These are phyloP conservation scores for Meghimatium bilineatum DNA, from an alignment of 2,888 invertebrate species.

Conservation along the genomic window DNA sequence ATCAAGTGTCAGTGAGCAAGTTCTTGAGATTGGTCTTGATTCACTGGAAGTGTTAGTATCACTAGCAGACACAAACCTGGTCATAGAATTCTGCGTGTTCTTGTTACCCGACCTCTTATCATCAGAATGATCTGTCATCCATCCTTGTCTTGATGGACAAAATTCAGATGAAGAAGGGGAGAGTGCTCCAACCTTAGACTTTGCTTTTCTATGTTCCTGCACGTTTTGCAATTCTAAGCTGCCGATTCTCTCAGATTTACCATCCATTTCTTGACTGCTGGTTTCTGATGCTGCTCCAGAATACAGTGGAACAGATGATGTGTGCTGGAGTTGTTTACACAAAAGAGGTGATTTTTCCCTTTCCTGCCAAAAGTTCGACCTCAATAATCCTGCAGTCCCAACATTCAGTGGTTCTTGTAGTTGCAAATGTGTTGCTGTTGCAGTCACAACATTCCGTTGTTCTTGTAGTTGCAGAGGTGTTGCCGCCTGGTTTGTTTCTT, in stretches of 20 bases:
- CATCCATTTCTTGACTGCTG: not conserved
- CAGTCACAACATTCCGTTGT: not conserved
- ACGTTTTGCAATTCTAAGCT: not conserved
- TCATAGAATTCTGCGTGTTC: not conserved
- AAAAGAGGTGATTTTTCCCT: not conserved
- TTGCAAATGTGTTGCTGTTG: not conserved
- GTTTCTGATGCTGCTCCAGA: not conserved
- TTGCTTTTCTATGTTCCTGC: not conserved
- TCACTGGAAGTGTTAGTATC: not conserved
- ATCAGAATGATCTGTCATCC: not conserved
- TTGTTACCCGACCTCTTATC: not conserved
- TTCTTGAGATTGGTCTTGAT: not conserved
- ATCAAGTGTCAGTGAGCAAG: not conserved
- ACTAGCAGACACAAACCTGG: not conserved
- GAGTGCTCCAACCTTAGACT: not conserved
- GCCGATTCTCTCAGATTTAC: not conserved
- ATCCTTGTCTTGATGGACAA: not conserved
- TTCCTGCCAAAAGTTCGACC: not conserved
- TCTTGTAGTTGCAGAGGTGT: not conserved
- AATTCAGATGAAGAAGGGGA: not conserved
- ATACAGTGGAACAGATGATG: not conserved
- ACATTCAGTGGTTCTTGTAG: not conserved
- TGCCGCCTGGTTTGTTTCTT: too few species aligned
- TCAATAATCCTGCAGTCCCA: not conserved
- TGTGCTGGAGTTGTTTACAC: not conserved